phyloP scores from a whole-genome alignment of 2,797 vertebrate genomes.

The Podarcis siculus region DNA sequence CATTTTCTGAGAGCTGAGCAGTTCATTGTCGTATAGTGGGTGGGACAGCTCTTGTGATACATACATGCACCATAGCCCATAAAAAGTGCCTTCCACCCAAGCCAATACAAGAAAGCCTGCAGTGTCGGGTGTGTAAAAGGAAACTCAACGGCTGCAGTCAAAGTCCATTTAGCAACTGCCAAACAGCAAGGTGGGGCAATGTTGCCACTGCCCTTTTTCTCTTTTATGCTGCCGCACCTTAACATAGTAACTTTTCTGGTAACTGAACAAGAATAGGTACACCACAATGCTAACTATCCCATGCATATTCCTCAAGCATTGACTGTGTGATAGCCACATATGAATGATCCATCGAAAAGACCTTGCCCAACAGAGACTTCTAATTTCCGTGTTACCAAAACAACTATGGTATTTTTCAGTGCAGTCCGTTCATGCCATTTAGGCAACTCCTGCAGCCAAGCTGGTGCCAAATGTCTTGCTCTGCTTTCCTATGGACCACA shows the following conservation, averaged over 20 bases:
- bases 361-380: neutral
- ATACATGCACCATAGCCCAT: neutral
- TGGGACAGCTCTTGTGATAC: neutral
- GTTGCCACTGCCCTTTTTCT: neutral
- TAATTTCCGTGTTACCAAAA: neutral
- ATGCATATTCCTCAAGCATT: neutral
- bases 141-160: neutral
- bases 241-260: neutral
- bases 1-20: neutral
- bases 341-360: neutral
- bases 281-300: neutral
- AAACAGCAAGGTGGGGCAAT: neutral
- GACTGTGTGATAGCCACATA: neutral
- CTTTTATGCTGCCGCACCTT: neutral
- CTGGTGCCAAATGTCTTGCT: too few species aligned
- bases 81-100: neutral
- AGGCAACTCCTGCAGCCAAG: too few species aligned
- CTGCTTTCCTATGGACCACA: too few species aligned
- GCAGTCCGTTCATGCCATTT: neutral
- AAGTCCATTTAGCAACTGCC: neutral
- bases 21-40: neutral
- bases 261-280: neutral
- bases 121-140: neutral
- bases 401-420: neutral
- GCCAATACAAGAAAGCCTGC: neutral